Base-by-base conservation (phyloP, 2,113 vertebrate species). In the Copsychus sechellarum region DNA sequence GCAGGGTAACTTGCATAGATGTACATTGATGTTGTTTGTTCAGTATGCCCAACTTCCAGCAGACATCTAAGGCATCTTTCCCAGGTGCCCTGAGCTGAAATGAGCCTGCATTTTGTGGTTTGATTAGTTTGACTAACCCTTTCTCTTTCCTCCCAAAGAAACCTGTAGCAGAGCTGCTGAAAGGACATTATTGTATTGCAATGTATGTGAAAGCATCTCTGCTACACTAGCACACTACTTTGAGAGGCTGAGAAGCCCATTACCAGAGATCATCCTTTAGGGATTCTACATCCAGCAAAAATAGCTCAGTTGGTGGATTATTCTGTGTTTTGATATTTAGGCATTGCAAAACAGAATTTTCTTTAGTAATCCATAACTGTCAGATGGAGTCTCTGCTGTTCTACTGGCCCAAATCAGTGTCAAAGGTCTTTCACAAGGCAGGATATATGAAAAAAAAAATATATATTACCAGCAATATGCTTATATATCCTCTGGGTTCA, bases 281-380 rank as follows among this genome's bases (percentile, higher is more conserved):
- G 67, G 90, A 95, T 94, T 96, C 81, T 84, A 71, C 65, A 76
- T 24, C 24, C 58, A 86, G 77, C 50, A 93, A 91, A 93, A 97
- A 95, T 64, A 95, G 64, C 67, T 91, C 43, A 33, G 47, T 70
- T 89, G 61, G 71, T 92, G 90, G 86, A 90, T 94, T 96, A 92
- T 17, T 90, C 38, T 31, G 56, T 64, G 40, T 71, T 92, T 78
- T 79, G 56, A 87, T 34, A 66, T 66, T 89, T 21, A 76, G 56
- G 45, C 64, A 91, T 50, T 88, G 88, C 47, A 79, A 95, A 73
- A 36, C 40, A 72, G 67, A 93, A 83, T 80, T 92, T 62, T 82
- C 72, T 90, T 83, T 56, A 60, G 29, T 82, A 90, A 88, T 81
- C 47, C 84, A 86, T 60, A 84, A 40, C 33, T 26, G 14, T 53